Evolutionary conservation across 2,797 vertebrate genomes (phyloP), one percentile per base, ranked within the genome.

Genomic region (Rallus crepitans): DNA sequence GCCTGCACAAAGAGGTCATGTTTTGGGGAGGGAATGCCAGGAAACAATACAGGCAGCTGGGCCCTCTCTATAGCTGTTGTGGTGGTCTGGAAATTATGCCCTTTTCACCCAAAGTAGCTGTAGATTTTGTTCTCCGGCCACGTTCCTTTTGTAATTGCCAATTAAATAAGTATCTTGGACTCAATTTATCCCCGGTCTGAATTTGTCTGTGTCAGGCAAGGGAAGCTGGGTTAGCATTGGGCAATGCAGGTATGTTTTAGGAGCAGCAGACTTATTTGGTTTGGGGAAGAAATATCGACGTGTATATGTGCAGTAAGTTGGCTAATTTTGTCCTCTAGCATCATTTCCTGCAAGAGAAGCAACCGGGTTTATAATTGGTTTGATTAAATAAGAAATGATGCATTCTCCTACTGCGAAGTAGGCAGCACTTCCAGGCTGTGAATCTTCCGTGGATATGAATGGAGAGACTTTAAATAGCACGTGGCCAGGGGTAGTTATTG

Each of bases 331-430:
- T 90, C 45, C 47, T 85, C 45, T 15, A 33, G 68, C 53, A 39
- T 92, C 3, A 77, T 94, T 94, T 96, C 60, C 86, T 96, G 94
- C 94, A 73, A 91, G 76, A 94, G 80, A 72, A 87, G 47, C 60
- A 94, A 71, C 60, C 31, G 33, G 12, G 37, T 82, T 94, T 90
- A 50, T 79, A 87, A 89, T 65, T 93, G 68, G 73, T 87, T 87
- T 45, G 52, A 65, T 93, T 95, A 89, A 97, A 92, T 94, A 97
- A 94, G 93, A 90, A 87, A 94, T 91, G 55, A 85, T 80, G 71
- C 27, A 11, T 92, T 95, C 40, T 77, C 18, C 48, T 69, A 12
- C 59, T 53, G 30, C 65, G 52, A 84, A 92, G 42, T 18, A 86
- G 64, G 75, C 52, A 85, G 8, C 45, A 12, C 71, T 94, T 94